Conservation (phyloP, 2,797 vertebrate species). For the Eleutherodactylus coqui region DNA sequence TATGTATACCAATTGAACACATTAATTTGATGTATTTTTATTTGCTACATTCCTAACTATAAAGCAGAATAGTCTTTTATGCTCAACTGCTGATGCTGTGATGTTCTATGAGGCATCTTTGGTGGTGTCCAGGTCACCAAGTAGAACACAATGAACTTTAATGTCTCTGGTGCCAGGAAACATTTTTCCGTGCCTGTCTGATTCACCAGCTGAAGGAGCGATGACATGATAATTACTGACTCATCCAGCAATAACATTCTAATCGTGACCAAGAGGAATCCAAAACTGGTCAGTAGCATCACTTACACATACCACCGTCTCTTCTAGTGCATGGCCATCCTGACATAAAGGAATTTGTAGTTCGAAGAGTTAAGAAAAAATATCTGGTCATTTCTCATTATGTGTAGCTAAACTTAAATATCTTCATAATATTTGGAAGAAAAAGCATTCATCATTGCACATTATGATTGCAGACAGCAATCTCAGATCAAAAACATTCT, state of each 20-base stretch:
- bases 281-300: not conserved
- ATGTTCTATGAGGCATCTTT: not conserved
- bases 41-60: not conserved
- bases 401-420: not conserved
- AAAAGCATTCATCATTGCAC: not conserved
- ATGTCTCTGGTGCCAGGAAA: conserved; percentile 14
- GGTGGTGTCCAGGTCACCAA: not conserved
- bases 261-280: not conserved
- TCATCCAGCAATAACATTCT: not conserved
- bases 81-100: not conserved
- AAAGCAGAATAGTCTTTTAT: not conserved
- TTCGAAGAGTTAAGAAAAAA: not conserved
- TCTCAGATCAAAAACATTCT: not conserved
- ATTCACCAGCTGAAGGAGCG: not conserved
- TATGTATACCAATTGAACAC: not conserved
- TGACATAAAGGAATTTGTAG: not conserved
- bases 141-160: not conserved
- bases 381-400: not conserved
- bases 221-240: conserved; percentile 29
- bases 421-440: not conserved
- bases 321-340: not conserved
- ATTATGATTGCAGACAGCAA: not conserved
- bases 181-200: conserved; percentile 1
- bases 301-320: not conserved
- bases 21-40: not conserved